Conservation (phyloP, 2,888 invertebrate genomes). For the Hirtodrosophila alboralis region DNA sequence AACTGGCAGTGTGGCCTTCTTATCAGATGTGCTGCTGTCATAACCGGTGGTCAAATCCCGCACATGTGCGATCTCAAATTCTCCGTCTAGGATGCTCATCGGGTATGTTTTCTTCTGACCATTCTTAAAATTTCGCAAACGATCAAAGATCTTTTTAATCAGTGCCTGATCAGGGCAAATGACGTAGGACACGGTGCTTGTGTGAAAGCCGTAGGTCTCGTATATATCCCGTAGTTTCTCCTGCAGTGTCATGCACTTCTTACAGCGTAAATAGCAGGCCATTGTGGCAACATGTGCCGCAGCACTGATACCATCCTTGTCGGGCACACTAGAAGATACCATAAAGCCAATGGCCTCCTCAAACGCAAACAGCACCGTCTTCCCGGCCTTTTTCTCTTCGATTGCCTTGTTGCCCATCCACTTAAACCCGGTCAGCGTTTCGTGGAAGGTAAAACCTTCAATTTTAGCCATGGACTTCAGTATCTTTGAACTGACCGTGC, state of each 20-base stretch:
- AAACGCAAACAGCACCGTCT: conserved; percentile 94
- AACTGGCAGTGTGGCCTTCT: conserved; percentile 88
- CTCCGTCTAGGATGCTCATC: conserved; percentile 86
- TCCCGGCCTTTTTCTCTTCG: conserved; percentile 89
- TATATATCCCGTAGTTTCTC: conserved; percentile 91
- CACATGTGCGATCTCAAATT: conserved; percentile 88
- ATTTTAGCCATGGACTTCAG: conserved; percentile 90
- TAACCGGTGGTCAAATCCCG: conserved; percentile 94
- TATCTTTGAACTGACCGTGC: conserved; percentile 98
- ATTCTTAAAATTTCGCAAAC: conserved; percentile 89
- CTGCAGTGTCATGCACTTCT: conserved; percentile 86
- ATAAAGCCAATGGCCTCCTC: conserved; percentile 99
- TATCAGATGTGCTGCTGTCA: conserved; percentile 89
- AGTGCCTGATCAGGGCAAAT: conserved; percentile 90
- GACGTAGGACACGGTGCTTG: conserved; percentile 94
- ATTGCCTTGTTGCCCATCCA: conserved; percentile 97
- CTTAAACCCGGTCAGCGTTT: conserved; percentile 99
- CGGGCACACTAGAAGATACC: conserved; percentile 93
- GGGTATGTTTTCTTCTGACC: conserved; percentile 88
- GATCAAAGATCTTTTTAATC: conserved; percentile 91
- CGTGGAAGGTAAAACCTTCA: conserved; percentile 91
- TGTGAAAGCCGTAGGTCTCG: conserved; percentile 93
- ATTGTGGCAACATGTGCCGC: conserved; percentile 92
- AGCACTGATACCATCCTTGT: conserved; percentile 98
- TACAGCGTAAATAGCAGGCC: conserved; percentile 88